Conservation (phyloP, 2,113 vertebrate species). For the Megaceryle maxima region DNA sequence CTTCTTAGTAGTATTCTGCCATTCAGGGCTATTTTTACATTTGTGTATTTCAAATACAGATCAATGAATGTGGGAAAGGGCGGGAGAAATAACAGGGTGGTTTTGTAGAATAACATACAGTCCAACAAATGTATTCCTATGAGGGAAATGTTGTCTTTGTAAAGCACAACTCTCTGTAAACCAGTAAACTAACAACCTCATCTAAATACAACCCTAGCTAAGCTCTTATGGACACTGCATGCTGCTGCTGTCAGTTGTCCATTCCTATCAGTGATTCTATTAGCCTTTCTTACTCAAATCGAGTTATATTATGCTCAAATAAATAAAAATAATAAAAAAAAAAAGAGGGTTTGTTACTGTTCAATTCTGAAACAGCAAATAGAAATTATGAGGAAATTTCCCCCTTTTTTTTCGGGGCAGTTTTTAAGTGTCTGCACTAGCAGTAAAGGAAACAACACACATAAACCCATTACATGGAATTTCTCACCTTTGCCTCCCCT, state of each 20-base stretch:
- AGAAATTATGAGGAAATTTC: rapidly evolving
- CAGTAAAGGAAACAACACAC: not conserved
- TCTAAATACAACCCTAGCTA: not conserved
- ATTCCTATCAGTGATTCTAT: not conserved
- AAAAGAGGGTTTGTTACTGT: not conserved
- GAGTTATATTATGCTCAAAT: not conserved
- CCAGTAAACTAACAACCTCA: not conserved
- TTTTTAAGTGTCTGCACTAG: not conserved
- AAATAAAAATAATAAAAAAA: not conserved
- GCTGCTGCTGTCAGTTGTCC: rapidly evolving
- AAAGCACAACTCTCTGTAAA: not conserved
- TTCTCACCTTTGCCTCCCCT: constrained; percentile 70
- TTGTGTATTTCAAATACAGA: not conserved
- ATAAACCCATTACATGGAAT: not conserved
- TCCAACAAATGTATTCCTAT: not conserved
- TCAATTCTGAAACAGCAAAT: not conserved
- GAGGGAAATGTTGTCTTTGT: rapidly evolving
- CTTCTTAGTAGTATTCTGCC: not conserved
- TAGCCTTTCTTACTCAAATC: not conserved
- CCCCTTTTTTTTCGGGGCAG: not conserved
- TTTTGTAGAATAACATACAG: not conserved
- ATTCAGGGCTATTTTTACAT: not conserved
- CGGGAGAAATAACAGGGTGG: not conserved
- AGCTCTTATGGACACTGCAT: not conserved
- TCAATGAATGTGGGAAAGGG: not conserved